These are phyloP conservation scores for Piprites chloris DNA, from an alignment of 2,113 vertebrate species.

Conservation along the genomic window DNA sequence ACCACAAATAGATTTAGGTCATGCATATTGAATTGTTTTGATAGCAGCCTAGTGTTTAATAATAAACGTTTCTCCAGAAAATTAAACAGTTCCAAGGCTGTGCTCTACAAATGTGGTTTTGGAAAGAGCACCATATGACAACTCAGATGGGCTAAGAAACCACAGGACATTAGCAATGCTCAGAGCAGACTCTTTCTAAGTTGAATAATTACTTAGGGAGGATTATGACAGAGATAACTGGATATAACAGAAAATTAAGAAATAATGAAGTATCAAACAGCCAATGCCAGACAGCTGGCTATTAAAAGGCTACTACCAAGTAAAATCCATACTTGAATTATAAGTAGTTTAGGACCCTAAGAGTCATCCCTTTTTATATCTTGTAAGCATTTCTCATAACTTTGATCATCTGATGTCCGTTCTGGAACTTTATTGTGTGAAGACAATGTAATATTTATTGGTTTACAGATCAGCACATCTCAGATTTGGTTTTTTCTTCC, in stretches of 20 bases:
- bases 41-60: conserved; percentile 41
- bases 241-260: not conserved
- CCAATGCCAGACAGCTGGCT: not conserved
- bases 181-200: not conserved
- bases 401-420: conserved; percentile 47
- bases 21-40: conserved; percentile 57
- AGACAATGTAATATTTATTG: conserved; percentile 53
- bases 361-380: not conserved
- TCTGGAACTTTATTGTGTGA: conserved; percentile 32
- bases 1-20: conserved; percentile 59
- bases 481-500: not conserved
- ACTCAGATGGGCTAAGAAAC: conserved; percentile 34
- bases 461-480: conserved; percentile 42
- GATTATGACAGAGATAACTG: not conserved
- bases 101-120: conserved; percentile 35
- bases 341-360: not conserved
- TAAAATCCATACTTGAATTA: not conserved
- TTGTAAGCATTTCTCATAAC: not conserved
- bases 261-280: not conserved
- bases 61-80: conserved; percentile 42
- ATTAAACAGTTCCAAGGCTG: conserved; percentile 49
- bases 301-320: not conserved
- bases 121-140: conserved; percentile 52
- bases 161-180: not conserved
- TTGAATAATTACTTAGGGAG: not conserved